Percentiles rank a stretch among this genome's conserved stretches.
Evolutionary conservation across 2,888 invertebrate species (phyloP).

Genomic region (Pediacus dermestoides): DNA sequence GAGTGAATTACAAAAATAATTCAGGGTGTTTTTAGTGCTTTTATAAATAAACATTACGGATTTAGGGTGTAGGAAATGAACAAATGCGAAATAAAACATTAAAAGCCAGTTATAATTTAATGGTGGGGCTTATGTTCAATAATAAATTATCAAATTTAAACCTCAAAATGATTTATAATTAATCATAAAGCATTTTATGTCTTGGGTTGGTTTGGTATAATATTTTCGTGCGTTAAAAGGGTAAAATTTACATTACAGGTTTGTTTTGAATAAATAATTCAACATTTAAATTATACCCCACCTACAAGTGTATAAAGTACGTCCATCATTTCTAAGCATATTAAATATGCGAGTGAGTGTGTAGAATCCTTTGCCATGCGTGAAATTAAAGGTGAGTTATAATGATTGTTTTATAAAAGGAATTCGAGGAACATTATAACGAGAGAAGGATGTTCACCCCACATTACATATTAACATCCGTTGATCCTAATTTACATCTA

Average conservation of each 20-base stretch:
- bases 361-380: conserved; percentile 12
- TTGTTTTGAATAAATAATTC: conserved; percentile 2
- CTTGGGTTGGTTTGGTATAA: too few relatives aligned
- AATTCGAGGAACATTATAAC: conserved; percentile 3
- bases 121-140: too few relatives aligned
- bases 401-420: conserved; percentile 12
- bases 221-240: too few relatives aligned
- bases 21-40: too few relatives aligned
- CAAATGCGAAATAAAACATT: too few relatives aligned
- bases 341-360: conserved; percentile 3
- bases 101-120: too few relatives aligned
- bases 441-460: conserved; percentile 24
- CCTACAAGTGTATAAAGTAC: conserved; percentile 6
- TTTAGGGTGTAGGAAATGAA: too few relatives aligned
- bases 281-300: conserved; percentile 5
- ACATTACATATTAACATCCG: conserved; percentile 17
- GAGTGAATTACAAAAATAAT: too few relatives aligned
- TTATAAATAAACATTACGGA: too few relatives aligned
- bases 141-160: too few relatives aligned
- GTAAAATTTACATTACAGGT: conserved; percentile 3
- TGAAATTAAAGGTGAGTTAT: conserved; percentile 15
- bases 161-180: too few relatives aligned
- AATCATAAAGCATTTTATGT: too few relatives aligned
- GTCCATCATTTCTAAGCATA: conserved; percentile 5
- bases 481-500: conserved; percentile 20